These are phyloP conservation scores for Porphyrio hochstetteri DNA, from an alignment of 2,113 vertebrate genomes.

Conservation along the genomic window DNA sequence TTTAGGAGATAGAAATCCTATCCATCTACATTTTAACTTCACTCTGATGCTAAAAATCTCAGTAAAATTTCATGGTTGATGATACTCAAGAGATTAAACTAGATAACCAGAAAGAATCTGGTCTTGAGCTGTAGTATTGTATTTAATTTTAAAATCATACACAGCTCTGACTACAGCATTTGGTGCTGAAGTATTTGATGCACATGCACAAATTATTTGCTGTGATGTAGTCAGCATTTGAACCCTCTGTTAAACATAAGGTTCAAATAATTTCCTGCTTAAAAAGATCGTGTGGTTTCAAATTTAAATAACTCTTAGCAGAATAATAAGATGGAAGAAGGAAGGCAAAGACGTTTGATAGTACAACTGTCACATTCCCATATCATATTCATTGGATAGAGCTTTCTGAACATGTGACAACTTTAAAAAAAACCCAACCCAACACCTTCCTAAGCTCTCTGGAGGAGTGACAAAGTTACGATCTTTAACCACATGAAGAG, in stretches of 20 bases:
- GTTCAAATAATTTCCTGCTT: background rate
- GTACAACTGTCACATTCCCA: background rate
- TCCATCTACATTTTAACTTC: background rate
- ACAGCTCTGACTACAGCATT: background rate
- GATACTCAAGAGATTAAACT: background rate
- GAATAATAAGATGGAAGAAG: background rate
- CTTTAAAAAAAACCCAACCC: background rate
- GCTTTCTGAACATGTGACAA: background rate
- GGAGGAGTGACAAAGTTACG: background rate
- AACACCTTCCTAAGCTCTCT: background rate
- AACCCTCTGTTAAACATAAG: background rate
- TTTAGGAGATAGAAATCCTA: background rate
- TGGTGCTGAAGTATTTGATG: background rate
- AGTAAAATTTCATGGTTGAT: background rate
- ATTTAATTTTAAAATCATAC: background rate
- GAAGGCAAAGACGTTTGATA: background rate
- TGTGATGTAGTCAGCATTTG: background rate
- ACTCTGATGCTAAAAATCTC: background rate
- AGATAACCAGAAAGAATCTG: background rate
- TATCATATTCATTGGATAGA: background rate
- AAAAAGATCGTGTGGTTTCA: background rate
- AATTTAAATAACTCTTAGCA: background rate
- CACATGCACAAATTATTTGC: background rate
- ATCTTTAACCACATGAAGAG: background rate
- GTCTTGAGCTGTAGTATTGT: background rate